These are phyloP conservation scores for Lutraria lutraria DNA, from an alignment of 2,888 invertebrate species.

Conservation along the genomic window DNA sequence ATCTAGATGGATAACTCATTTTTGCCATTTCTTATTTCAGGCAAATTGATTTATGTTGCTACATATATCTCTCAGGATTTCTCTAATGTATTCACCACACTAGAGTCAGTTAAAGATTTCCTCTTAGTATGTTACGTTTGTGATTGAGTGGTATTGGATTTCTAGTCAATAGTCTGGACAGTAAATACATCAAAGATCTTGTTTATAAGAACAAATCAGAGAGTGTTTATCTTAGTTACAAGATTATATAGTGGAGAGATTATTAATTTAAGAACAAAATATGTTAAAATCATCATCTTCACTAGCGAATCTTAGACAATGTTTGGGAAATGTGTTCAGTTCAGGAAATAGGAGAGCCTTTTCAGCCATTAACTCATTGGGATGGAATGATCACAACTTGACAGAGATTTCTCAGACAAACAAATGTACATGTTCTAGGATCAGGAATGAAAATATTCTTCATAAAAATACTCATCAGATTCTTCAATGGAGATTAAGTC, in stretches of 20 bases:
- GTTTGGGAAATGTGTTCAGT: background rate
- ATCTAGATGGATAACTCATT: background rate
- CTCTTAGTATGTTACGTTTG: background rate
- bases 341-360: background rate
- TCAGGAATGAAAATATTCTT: background rate
- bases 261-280: background rate
- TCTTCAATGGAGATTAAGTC: background rate
- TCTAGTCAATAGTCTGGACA: background rate
- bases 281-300: background rate
- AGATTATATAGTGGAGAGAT: background rate
- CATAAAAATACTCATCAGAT: background rate
- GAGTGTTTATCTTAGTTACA: background rate
- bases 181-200: background rate
- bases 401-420: background rate
- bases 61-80: background rate
- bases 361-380: background rate
- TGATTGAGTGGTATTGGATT: background rate
- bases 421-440: background rate
- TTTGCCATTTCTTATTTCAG: background rate
- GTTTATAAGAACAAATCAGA: background rate
- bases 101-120: background rate
- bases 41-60: background rate
- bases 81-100: no score
- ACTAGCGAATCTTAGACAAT: background rate
- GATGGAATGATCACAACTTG: background rate